Percentiles rank a stretch among this genome's conserved stretches.
These are phyloP conservation scores for Hemiscyllium ocellatum DNA, from an alignment of 2,113 vertebrate genomes.

Conservation along the genomic window DNA sequence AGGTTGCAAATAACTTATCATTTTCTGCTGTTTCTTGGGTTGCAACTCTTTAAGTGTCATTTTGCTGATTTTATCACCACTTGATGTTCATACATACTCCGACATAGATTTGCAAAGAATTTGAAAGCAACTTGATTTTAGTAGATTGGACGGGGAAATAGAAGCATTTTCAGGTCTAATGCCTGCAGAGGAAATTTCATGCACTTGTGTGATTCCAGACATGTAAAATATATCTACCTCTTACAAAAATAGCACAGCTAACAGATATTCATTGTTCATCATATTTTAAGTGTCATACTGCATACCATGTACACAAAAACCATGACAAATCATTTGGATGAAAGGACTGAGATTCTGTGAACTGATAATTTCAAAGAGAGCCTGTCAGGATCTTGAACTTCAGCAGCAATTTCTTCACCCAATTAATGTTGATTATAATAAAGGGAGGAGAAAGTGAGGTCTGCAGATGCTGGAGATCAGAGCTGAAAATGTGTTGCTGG, in stretches of 20 bases:
- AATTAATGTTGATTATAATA: not conserved
- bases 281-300: not conserved
- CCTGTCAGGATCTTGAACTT: not conserved
- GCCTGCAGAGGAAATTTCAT: not conserved
- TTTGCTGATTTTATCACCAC: not conserved
- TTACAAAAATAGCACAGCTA: not conserved
- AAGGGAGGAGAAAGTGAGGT: too few relatives aligned
- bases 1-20: too few relatives aligned
- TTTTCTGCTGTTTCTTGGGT: not conserved
- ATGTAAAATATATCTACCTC: not conserved
- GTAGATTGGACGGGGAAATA: too few relatives aligned
- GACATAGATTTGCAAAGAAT: not conserved
- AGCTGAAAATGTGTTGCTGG: too few relatives aligned
- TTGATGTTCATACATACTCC: too few relatives aligned
- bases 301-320: too few relatives aligned
- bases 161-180: not conserved
- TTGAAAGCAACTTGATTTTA: not conserved
- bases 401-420: too few relatives aligned
- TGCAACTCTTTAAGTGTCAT: not conserved
- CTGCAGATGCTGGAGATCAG: too few relatives aligned
- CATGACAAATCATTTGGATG: too few relatives aligned
- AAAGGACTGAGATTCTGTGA: too few relatives aligned
- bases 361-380: too few relatives aligned
- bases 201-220: not conserved
- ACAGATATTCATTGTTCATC: not conserved